phyloP scores from a whole-genome alignment of 2,888 invertebrate species.

The Brachyptera putata region DNA sequence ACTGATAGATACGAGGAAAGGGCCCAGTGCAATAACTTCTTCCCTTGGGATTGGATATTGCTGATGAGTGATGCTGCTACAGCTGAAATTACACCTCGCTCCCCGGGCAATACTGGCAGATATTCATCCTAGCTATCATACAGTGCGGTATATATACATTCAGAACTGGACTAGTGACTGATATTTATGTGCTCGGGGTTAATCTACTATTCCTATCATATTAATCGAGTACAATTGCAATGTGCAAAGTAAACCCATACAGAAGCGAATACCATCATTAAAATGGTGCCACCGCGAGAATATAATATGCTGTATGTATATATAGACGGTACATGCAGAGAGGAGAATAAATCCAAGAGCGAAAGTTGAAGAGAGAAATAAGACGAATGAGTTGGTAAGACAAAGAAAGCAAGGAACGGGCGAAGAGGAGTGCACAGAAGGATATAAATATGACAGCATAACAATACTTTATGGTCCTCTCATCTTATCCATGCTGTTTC shows the following conservation, averaged over 20 bases:
- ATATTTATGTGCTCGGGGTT: slow-evolving; percentile 2
- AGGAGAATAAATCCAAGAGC: background rate
- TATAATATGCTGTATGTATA: background rate
- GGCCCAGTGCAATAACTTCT: slow-evolving; percentile 30
- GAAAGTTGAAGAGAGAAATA: background rate
- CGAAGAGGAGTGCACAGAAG: slow-evolving; percentile 4
- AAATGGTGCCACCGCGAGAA: background rate
- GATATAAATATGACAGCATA: slow-evolving; percentile 32
- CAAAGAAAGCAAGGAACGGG: background rate
- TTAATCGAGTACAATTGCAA: background rate
- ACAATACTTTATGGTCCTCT: slow-evolving; percentile 31
- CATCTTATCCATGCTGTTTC: slow-evolving; percentile 22
- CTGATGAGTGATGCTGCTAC: slow-evolving; percentile 31
- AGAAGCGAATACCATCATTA: slow-evolving; percentile 7
- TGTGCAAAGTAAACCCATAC: slow-evolving; percentile 2
- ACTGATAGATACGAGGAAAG: slow-evolving; percentile 29
- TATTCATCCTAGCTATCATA: background rate
- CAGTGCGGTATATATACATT: background rate
- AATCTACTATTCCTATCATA: slow-evolving; percentile 7
- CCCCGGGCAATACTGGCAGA: slow-evolving; percentile 6
- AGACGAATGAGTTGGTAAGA: background rate
- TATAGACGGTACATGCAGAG: background rate
- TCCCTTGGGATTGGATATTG: slow-evolving; percentile 29
- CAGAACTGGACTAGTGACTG: background rate
- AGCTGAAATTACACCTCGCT: slow-evolving; percentile 29